Base-by-base conservation (phyloP, 2,797 vertebrate genomes). In the Halcyon smyrnensis region DNA sequence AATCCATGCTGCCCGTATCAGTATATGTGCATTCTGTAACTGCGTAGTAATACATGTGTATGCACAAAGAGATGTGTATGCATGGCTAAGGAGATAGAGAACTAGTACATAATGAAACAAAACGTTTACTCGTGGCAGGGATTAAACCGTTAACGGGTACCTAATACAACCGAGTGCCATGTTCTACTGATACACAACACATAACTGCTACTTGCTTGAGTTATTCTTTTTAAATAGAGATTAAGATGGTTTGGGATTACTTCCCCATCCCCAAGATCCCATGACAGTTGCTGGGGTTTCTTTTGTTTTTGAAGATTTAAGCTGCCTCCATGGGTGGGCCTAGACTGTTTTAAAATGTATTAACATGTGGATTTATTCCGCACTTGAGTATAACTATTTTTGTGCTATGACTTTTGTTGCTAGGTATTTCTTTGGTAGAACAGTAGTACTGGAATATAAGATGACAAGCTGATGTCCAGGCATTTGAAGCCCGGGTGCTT, bases 281-380 rank as follows among this genome's bases (percentile, higher is more conserved):
- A 39, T 73, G 83, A 54, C 36, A 54, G 41, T 95, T 93, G n/a
- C 87, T 76, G 69, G 63, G 51, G 12, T 82, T 92, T 93, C 63
- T 87, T 95, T 87, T 70, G 57, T 32, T 94, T 87, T 84, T 90
- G 54, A 84, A 91, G 73, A 64, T 76, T 78, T 86, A 84, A 88
- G 43, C 59, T 91, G 36, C 32, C 77, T 94, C 67, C 30, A 2
- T 96, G 94, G 83, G 85, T 95, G 87, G 87, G 80, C 93, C 69
- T 43, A 73, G 65, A 59, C 34, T 91, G 41, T 91, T 95, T 76
- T 82, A 82, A 95, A 87, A 86, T 23, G 19, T 71, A 37, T 93
- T 75, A 84, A 41, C 11, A 6, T 36, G 53, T 41, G 67, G 63
- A 76, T 90, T 95, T 92, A 73, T 73, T 78, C 70, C 10, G 20